Conservation (phyloP, 2,113 vertebrate genomes). For the Macrotis lagotis region DNA sequence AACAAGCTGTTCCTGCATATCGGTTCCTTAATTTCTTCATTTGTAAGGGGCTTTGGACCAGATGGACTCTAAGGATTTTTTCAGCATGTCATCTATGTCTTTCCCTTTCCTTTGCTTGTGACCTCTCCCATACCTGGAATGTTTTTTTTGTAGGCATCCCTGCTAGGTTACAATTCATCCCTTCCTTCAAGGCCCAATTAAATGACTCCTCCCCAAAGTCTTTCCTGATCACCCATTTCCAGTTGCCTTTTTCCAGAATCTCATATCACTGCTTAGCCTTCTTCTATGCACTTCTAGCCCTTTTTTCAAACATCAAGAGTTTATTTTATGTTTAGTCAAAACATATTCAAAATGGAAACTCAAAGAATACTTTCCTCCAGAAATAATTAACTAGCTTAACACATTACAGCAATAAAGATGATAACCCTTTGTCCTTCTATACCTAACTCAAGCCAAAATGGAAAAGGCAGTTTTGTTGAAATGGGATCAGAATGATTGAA, state of each 20-base stretch:
- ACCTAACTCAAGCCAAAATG: conserved; percentile 88
- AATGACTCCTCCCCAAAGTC: neutral
- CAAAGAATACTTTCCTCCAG: conserved; percentile 90
- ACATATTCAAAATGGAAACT: conserved; percentile 96
- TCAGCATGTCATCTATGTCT: neutral
- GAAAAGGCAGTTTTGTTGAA: conserved; percentile 85
- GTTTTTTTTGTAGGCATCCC: neutral
- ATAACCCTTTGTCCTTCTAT: conserved; percentile 88
- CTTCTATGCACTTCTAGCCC: too few species aligned
- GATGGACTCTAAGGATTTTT: neutral
- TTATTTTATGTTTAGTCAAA: conserved; percentile 98
- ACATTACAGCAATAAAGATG: conserved; percentile 91
- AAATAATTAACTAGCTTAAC: conserved; percentile 92
- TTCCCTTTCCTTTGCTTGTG: neutral
- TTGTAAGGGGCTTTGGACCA: neutral
- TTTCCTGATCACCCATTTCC: neutral
- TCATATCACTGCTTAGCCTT: neutral
- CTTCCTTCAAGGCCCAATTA: neutral
- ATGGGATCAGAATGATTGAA: conserved; percentile 86
- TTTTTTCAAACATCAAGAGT: conserved; percentile 99
- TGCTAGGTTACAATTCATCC: neutral
- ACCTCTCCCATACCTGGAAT: neutral
- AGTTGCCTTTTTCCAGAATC: neutral
- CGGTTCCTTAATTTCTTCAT: neutral
- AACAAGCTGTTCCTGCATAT: neutral